These are phyloP conservation scores for Tricholaema leucomelas DNA, from an alignment of 2,113 vertebrate genomes.

Conservation along the genomic window DNA sequence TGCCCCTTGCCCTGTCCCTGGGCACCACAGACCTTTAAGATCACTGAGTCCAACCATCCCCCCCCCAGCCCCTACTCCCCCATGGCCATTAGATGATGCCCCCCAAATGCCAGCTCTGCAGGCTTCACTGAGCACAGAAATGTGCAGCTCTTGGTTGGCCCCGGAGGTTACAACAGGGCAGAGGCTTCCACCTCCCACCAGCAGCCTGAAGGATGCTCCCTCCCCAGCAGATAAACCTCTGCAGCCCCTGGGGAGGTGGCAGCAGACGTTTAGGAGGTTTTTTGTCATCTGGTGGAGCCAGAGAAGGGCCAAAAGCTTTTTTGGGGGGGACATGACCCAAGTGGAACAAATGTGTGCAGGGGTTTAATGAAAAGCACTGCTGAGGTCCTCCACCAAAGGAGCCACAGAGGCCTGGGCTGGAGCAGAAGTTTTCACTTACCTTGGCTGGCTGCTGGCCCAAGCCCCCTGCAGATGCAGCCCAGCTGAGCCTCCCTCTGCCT, in stretches of 20 bases:
- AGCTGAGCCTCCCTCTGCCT: not conserved
- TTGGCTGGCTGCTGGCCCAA: slow-evolving; percentile 12
- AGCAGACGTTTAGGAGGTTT: not conserved
- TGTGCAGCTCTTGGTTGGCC: not conserved
- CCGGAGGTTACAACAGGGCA: fast-evolving
- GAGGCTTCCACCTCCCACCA: fast-evolving
- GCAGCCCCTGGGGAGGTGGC: not conserved
- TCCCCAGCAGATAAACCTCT: not conserved
- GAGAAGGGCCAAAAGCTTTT: not conserved
- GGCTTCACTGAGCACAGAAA: too few species aligned
- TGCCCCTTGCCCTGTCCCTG: too few species aligned
- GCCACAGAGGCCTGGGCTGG: not conserved
- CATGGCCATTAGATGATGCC: too few species aligned
- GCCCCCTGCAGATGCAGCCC: not conserved
- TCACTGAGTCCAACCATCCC: too few species aligned
- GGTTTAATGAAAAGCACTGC: not conserved
- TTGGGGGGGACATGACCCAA: too few species aligned
- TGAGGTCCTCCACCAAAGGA: slow-evolving; percentile 8
- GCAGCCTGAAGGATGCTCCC: not conserved
- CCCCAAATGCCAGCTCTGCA: too few species aligned
- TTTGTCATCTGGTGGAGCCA: not conserved
- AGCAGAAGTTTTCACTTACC: slow-evolving; percentile 60
- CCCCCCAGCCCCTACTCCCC: too few species aligned
- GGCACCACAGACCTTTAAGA: too few species aligned
- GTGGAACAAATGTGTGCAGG: fast-evolving